Base-by-base conservation (phyloP, 2,113 vertebrate species). In the Cinclus mexicanus region DNA sequence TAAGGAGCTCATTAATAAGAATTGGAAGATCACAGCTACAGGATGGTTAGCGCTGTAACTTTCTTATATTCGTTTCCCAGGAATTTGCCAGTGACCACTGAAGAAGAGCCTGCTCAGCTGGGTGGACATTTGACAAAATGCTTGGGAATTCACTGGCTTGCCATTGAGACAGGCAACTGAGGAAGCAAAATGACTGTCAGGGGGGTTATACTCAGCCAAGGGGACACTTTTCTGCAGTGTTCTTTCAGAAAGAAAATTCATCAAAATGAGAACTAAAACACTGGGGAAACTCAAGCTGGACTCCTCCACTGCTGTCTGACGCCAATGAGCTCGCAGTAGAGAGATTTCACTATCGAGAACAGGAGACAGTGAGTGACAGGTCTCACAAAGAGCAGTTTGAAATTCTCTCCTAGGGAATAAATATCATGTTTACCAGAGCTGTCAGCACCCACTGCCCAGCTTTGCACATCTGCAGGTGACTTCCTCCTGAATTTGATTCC, bases 361-460 rank as follows among this genome's bases (percentile, higher is more conserved):
- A 23, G 68, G 71, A 83, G 82, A 91, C 47, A 63, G 67, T 74
- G 85, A 94, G 60, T 88, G 82, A 93, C 87, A 90, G 70, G 47
- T 76, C 67, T 88, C 75, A 91, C 57, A 90, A 95, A 95, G 26
- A 86, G 63, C 87, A 81, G 59, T 50, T 71, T 6, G 3, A 92
- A 90, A 94, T 96, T 90, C 93, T 87, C 52, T 88, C 75, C 68
- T 24, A 77, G 52, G 71, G 49, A 94, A 90, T 59, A 86, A 94
- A 95, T 91, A 92, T 76, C 84, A 72, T 59, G 47, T 87, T 92
- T 96, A 89, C 64, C 46, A 91, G 61, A 1, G 28, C 78, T 87
- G 75, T 91, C 84, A 93, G 70, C 95, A 94, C 74, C 75, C 89
- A 85, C 22, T 83, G 82, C 63, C 78, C 85, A 93, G 81, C 50